Evolutionary conservation across 2,888 invertebrate genomes (phyloP), one percentile per base, ranked within the genome.

Genomic region (Octonoba sinensis): DNA sequence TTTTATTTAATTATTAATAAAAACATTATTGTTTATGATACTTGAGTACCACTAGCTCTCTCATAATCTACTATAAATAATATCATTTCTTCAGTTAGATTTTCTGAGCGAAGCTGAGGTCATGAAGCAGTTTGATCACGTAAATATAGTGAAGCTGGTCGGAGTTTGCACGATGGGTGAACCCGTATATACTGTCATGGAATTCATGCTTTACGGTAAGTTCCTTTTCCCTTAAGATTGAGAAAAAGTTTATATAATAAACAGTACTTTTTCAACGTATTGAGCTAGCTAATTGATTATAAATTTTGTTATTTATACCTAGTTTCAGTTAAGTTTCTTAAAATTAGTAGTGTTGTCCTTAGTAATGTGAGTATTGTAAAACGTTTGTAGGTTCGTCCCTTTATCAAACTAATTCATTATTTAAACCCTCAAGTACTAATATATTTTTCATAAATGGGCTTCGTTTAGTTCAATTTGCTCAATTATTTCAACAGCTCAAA

Each of bases 61-160:
- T n/a, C n/a, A n/a, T 36, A 36, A 36, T 3, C 11, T 36, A 36
- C 11, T 36, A 36, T 36, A 36, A 2, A 36, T 36, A 36, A 8
- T 36, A 36, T 36, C 36, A 36, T 36, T 36, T 36, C 36, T 82
- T 22, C 84, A 89, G 88, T 90, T 96, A 24, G 96, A 97, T 88
- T 97, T 97, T 87, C 90, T 97, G 54, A 93, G 95, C 70, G 97
- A 97, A 88, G 96, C 96, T 1, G 96, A 96, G 88, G 93, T 95
- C 24, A 97, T 97, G 96, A 96, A 96, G 88, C 91, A 94, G 64
- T 96, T 97, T 88, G 93, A 95, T 75, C 96, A 97, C 88, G 93
- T 93, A 86, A 96, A 97, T 88, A 93, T 97, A 73, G 93, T 97
- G 16, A 92, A 93, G 85, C 90, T 97, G 46, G 89, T 96, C 22